Evolutionary conservation across 2,113 vertebrate genomes (phyloP).

Genomic region (Myotis brandtii): DNA sequence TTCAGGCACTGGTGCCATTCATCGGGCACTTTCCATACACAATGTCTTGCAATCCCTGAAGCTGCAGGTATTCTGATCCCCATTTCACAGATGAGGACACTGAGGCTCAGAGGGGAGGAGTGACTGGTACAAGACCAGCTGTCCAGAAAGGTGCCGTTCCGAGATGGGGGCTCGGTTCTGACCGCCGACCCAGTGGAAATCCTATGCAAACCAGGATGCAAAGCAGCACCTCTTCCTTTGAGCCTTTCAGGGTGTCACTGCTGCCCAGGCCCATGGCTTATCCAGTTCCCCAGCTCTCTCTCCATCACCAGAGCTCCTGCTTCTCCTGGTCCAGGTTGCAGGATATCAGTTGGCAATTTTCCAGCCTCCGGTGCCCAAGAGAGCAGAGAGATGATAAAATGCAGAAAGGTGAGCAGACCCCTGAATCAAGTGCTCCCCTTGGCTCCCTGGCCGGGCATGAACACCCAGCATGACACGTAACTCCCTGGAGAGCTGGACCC

Average conservation of each 20-base stretch:
- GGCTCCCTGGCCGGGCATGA: background rate
- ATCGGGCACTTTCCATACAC: too few relatives aligned
- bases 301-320: background rate
- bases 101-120: background rate
- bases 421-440: background rate
- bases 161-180: background rate
- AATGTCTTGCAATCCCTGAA: background rate
- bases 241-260: background rate
- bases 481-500: background rate
- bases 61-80: background rate
- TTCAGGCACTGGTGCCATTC: background rate
- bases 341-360: background rate
- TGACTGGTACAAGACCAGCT: background rate
- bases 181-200: background rate
- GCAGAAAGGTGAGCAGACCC: background rate
- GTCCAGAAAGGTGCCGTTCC: background rate
- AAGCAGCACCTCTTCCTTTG: background rate
- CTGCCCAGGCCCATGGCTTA: background rate
- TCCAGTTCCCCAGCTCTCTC: background rate
- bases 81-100: background rate
- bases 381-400: background rate
- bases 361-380: background rate
- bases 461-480: background rate
- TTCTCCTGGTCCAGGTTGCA: background rate
- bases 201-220: background rate